Conservation (phyloP, 2,113 vertebrate species). For the Callorhinus ursinus region DNA sequence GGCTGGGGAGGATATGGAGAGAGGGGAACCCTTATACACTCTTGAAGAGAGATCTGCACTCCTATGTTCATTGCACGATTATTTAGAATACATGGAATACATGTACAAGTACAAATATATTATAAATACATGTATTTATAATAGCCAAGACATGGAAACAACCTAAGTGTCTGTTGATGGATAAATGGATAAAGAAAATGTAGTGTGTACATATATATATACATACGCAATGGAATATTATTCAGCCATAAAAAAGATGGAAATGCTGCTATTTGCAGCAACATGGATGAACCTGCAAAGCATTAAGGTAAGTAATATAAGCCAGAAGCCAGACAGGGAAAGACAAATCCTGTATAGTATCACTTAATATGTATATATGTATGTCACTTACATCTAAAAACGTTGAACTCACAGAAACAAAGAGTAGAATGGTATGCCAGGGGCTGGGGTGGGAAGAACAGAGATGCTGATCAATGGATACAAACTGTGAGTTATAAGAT, state of each 20-base stretch:
- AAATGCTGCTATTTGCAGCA: background rate
- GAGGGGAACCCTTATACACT: background rate
- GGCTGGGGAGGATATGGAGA: background rate
- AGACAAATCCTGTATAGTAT: background rate
- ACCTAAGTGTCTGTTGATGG: background rate
- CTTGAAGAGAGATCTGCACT: background rate
- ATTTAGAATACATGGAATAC: background rate
- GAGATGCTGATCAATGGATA: background rate
- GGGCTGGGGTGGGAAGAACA: background rate
- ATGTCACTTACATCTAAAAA: background rate
- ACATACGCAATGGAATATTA: background rate
- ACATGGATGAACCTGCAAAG: background rate
- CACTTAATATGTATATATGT: background rate
- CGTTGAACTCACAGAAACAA: background rate
- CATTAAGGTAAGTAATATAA: background rate
- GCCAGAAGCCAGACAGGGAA: background rate
- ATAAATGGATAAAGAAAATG: background rate
- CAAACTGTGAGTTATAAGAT: background rate
- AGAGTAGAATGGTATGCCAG: background rate
- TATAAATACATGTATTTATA: background rate
- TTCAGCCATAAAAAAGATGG: background rate
- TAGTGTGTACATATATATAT: background rate
- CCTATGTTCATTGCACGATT: background rate
- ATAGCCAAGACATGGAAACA: background rate
- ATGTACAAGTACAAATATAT: too few species aligned